A percentile compares a stretch with the other conserved stretches of the same genome.
These are phyloP conservation scores for Leptinotarsa peninsularis DNA, from an alignment of 2,888 invertebrate genomes.

Conservation along the genomic window DNA sequence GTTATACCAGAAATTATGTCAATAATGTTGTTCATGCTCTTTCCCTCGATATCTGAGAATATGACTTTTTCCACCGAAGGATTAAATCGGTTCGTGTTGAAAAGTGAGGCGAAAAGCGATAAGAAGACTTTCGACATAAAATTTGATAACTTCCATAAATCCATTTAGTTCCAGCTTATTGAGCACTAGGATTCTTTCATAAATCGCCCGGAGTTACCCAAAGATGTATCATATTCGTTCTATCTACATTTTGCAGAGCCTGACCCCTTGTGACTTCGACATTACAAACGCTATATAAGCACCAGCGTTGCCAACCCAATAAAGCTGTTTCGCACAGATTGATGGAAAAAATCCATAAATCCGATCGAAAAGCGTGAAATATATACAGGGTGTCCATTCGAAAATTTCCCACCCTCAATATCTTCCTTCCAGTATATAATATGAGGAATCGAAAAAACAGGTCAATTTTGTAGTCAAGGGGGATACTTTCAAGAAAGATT, in stretches of 20 bases:
- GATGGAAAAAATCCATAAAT: too few relatives aligned
- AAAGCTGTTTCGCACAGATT: too few relatives aligned
- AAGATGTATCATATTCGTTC: slow-evolving; percentile 58
- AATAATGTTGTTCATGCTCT: neutral
- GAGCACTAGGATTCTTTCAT: slow-evolving; percentile 56
- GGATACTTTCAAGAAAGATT: too few relatives aligned
- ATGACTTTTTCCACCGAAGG: slow-evolving; percentile 15
- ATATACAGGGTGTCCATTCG: too few relatives aligned
- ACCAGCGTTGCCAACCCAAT: too few relatives aligned
- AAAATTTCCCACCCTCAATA: too few relatives aligned
- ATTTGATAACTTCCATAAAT: slow-evolving; percentile 59
- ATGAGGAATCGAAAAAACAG: too few relatives aligned
- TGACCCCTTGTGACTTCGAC: slow-evolving; percentile 53
- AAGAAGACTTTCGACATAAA: slow-evolving; percentile 57
- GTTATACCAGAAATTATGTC: too few relatives aligned
- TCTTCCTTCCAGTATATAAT: too few relatives aligned
- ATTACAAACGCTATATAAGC: slow-evolving; percentile 58
- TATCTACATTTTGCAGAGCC: slow-evolving; percentile 59
- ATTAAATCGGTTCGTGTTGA: slow-evolving; percentile 40
- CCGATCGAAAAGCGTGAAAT: too few relatives aligned
- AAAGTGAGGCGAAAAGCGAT: slow-evolving; percentile 55
- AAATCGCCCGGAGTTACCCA: slow-evolving; percentile 56
- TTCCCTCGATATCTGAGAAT: slow-evolving; percentile 39
- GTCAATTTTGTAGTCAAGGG: too few relatives aligned
- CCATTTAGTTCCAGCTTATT: slow-evolving; percentile 60